These are phyloP conservation scores for Hydrochoerus hydrochaeris DNA, from an alignment of 2,113 vertebrate species.

Conservation along the genomic window DNA sequence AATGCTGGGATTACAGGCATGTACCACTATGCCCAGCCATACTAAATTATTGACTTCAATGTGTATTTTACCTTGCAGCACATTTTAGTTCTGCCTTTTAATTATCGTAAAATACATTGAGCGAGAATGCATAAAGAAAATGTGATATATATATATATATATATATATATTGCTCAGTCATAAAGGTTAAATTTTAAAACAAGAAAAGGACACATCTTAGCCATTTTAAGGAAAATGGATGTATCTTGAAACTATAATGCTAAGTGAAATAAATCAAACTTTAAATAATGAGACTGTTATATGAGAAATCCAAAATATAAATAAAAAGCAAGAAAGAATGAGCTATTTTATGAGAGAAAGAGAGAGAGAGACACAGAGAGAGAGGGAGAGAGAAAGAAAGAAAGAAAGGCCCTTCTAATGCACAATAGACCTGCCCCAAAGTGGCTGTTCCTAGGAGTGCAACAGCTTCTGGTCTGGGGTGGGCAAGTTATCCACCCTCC, in stretches of 20 bases:
- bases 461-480: accelerated
- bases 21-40: background rate
- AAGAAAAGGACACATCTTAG: background rate
- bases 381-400: conserved; percentile 87
- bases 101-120: background rate
- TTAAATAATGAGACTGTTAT: background rate
- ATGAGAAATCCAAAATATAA: background rate
- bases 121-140: background rate
- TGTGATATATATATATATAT: no score
- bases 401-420: background rate
- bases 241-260: background rate
- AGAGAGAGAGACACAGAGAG: conserved; percentile 84
- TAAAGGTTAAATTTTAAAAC: background rate
- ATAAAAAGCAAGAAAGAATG: background rate
- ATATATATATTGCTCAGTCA: background rate
- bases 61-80: background rate
- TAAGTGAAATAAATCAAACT: background rate
- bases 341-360: conserved; percentile 83
- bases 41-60: background rate
- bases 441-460: background rate
- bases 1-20: no score
- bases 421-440: background rate
- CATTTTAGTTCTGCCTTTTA: background rate
- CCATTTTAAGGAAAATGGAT: background rate
- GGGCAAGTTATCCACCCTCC: background rate